Conservation (phyloP, 2,113 vertebrate genomes). For the Poeciliopsis turrubarensis region DNA sequence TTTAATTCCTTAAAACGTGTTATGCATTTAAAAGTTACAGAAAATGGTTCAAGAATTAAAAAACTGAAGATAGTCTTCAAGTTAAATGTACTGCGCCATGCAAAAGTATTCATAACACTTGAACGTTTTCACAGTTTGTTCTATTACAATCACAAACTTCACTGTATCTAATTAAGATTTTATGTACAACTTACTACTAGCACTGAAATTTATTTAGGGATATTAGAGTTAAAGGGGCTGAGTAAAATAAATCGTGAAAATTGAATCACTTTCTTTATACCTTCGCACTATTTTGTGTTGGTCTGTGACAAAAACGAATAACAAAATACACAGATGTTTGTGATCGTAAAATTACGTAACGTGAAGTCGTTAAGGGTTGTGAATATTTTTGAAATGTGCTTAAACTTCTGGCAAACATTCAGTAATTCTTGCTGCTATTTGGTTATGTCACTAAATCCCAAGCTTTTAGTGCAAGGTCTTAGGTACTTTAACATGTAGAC, state of each 20-base stretch:
- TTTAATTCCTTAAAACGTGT: slow-evolving; percentile 62
- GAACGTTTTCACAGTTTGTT: background rate
- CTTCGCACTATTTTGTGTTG: background rate
- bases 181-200: background rate
- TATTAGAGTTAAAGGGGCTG: too few relatives aligned
- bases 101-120: background rate
- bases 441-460: slow-evolving; percentile 34
- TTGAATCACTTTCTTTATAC: too few relatives aligned
- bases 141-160: background rate
- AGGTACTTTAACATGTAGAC: slow-evolving; percentile 20
- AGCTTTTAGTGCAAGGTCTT: slow-evolving; percentile 32
- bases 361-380: background rate
- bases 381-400: background rate
- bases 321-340: background rate
- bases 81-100: slow-evolving; percentile 46
- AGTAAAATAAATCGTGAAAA: too few relatives aligned
- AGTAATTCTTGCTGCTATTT: slow-evolving; percentile 48
- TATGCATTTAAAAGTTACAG: slow-evolving; percentile 59
- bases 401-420: slow-evolving; percentile 35
- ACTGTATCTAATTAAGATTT: background rate
- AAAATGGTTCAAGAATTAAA: slow-evolving; percentile 50
- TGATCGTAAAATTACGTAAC: background rate
- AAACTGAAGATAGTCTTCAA: slow-evolving; percentile 60
- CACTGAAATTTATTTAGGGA: background rate
- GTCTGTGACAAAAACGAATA: background rate